phyloP scores from a whole-genome alignment of 2,888 invertebrate species.

The Invenusta paracnida region DNA sequence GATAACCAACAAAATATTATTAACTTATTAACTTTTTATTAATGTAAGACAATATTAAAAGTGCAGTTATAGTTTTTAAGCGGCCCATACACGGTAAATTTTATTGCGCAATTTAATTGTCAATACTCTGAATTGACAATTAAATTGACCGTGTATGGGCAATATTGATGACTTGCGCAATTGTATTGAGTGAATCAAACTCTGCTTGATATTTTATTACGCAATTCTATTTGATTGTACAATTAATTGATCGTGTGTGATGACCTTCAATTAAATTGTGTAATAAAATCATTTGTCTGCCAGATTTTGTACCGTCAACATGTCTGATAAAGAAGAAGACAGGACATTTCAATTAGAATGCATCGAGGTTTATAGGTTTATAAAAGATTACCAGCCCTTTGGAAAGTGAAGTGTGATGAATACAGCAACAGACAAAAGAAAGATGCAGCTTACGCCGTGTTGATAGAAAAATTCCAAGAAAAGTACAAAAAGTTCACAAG shows the following conservation, averaged over 20 bases:
- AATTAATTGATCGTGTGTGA: conserved; percentile 17
- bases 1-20: too few species aligned
- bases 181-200: conserved; percentile 27
- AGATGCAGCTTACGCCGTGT: conserved; percentile 39
- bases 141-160: conserved; percentile 29
- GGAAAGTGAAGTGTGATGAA: conserved; percentile 49
- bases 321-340: conserved; percentile 26
- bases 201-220: conserved; percentile 26
- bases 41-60: not conserved
- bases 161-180: conserved; percentile 6
- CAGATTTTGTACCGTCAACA: conserved; percentile 14
- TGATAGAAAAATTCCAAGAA: conserved; percentile 44
- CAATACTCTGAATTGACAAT: conserved; percentile 29
- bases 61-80: not conserved
- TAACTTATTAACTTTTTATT: too few species aligned
- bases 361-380: conserved; percentile 50
- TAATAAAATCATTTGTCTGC: conserved; percentile 23
- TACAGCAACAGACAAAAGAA: conserved; percentile 49
- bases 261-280: conserved; percentile 26
- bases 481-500: conserved; percentile 45
- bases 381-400: conserved; percentile 48
- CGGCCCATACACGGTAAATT: conserved; percentile 15
- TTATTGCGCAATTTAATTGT: conserved; percentile 29
- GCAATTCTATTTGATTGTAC: conserved; percentile 12
- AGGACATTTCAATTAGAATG: conserved; percentile 47